A percentile compares a stretch with the other conserved stretches of the same genome.
These are phyloP conservation scores for Cardiocondyla obscurior DNA, from an alignment of 1,140 invertebrate species.

Conservation along the genomic window DNA sequence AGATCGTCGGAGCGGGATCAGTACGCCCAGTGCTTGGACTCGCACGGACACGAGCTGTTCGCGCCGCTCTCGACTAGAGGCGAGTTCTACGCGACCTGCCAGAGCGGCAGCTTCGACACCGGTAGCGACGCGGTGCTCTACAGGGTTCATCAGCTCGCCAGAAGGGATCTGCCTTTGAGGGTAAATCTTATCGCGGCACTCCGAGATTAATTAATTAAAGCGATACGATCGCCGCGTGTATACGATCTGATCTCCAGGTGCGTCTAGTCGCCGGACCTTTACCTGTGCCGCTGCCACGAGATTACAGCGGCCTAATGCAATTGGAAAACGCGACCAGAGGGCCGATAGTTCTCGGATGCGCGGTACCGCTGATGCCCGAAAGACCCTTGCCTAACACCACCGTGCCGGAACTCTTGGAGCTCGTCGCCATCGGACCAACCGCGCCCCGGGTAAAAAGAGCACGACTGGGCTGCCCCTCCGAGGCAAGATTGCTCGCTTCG, in stretches of 20 bases:
- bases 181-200: conserved; percentile 59
- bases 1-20: conserved; percentile 81
- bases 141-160: conserved; percentile 81
- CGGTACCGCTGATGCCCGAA: conserved; percentile 79
- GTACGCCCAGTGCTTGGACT: conserved; percentile 84
- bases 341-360: conserved; percentile 81
- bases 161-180: conserved; percentile 79
- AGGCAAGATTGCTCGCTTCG: conserved; percentile 79
- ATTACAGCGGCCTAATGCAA: conserved; percentile 81
- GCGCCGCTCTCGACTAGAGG: conserved; percentile 79
- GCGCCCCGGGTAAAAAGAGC: conserved; percentile 81
- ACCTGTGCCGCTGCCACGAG: conserved; percentile 79
- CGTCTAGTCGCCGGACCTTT: conserved; percentile 80
- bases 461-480: conserved; percentile 79
- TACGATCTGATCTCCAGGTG: conserved; percentile 73
- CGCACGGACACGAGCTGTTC: conserved; percentile 81
- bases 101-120: conserved; percentile 80
- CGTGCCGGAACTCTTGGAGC: conserved; percentile 79
- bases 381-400: conserved; percentile 77
- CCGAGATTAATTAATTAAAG: neutral
- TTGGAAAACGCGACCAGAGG: conserved; percentile 79
- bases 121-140: conserved; percentile 81
- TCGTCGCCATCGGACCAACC: conserved; percentile 80
- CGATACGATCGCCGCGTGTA: neutral
- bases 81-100: conserved; percentile 82